phyloP scores from a whole-genome alignment of 2,888 invertebrate genomes.

The Incurvaria masculella region DNA sequence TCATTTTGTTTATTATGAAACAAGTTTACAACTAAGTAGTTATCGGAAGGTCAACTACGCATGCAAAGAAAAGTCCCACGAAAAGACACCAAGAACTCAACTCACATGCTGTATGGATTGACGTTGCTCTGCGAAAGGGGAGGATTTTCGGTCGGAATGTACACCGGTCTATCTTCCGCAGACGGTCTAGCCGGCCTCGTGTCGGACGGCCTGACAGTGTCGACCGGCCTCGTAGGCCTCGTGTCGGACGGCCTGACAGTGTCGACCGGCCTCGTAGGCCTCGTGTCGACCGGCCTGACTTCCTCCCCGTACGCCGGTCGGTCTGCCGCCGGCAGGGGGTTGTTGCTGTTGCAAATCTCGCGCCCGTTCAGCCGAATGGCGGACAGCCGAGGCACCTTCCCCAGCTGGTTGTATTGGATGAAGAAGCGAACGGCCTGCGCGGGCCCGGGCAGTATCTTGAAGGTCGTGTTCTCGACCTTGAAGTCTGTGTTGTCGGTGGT shows the following conservation, averaged over 20 bases:
- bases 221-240: not conserved
- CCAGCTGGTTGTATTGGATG: slow-evolving; percentile 53
- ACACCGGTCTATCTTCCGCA: slow-evolving; percentile 24
- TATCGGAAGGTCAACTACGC: not conserved
- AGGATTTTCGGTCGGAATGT: slow-evolving; percentile 27
- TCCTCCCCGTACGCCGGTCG: slow-evolving; percentile 14
- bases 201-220: no score
- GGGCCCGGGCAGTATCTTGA: slow-evolving; percentile 55
- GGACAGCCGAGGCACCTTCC: slow-evolving; percentile 43
- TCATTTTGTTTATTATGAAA: slow-evolving; percentile 1
- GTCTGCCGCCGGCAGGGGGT: slow-evolving; percentile 27
- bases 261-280: slow-evolving; percentile 11
- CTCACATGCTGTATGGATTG: slow-evolving; percentile 38
- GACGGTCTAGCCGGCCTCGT: not conserved
- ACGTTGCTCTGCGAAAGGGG: slow-evolving; percentile 22
- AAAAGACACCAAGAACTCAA: slow-evolving; percentile 12
- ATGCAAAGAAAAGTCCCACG: slow-evolving; percentile 1
- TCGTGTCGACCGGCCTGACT: not conserved
- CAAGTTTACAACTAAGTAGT: slow-evolving; percentile 2
- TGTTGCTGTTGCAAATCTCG: slow-evolving; percentile 53
- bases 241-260: not conserved
- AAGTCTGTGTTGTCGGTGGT: slow-evolving; percentile 57
- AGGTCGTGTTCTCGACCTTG: slow-evolving; percentile 55
- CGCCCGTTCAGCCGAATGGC: slow-evolving; percentile 56
- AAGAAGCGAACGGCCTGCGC: slow-evolving; percentile 57